Evolutionary conservation across 2,797 vertebrate species (phyloP), one percentile per base, ranked within the genome.

Genomic region (Okamejei kenojei): DNA sequence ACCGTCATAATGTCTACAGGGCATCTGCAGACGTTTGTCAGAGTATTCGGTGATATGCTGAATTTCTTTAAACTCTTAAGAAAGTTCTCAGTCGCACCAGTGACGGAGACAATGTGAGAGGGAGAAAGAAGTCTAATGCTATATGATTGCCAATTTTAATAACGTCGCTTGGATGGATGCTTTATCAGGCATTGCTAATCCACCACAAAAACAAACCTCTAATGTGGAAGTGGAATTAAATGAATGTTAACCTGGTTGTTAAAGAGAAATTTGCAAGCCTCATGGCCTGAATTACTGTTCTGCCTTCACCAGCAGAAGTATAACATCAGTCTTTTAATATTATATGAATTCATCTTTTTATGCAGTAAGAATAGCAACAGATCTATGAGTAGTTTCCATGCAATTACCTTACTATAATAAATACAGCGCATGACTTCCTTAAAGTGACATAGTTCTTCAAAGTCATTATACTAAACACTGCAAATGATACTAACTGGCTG

Each of bases 401-500:
- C 17, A 21, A 68, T 68, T 65, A 65, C 32, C 61, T 10, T 88
- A 8, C 61, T 88, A 17, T 54, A 88, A 88, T 65, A 19, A 88
- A 26, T 26, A 63, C 8, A 35, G 61, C 61, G 8, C 13, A 32
- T 65, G 84, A 88, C 63, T 63, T 88, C 84, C 61, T 35, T 68
- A 35, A 88, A 68, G n/a, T 32, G 65, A 68, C 61, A 88, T 88
- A 88, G 9, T 35, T 65, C 84, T 35, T 88, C 61, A 88, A 68
- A 65, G 63, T 68, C n/a, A 88, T 79, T 79, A 79, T 35, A 63
- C 84, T 88, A 88, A 88, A 88, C 17, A 65, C 17, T 65, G n/a
- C 84, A 88, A 68, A 88, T 88, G n/a, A 88, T 86, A 65, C 29
- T 88, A 88, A 88, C 10, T 35, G n/a, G 84, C 61, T 88, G 84